Conservation (phyloP, 2,888 invertebrate genomes). For the Andrena camellia region DNA sequence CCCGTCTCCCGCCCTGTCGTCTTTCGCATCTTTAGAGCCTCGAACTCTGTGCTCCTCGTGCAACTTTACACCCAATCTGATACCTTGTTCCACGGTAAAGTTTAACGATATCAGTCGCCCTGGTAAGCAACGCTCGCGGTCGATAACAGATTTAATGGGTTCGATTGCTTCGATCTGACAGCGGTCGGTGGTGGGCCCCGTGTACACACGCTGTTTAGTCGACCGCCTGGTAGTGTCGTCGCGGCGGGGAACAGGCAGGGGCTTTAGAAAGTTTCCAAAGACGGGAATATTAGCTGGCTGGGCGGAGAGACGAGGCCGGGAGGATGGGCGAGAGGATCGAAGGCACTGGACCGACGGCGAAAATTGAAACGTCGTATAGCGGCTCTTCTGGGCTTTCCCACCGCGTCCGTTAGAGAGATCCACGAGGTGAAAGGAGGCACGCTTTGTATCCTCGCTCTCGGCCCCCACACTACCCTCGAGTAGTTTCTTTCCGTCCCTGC, state of each 20-base stretch:
- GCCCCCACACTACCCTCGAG: background rate
- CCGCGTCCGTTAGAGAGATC: slow-evolving; percentile 59
- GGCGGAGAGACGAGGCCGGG: slow-evolving; percentile 35
- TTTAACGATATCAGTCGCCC: slow-evolving; percentile 25
- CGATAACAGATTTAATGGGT: slow-evolving; percentile 68
- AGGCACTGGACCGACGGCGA: slow-evolving; percentile 66
- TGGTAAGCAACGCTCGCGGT: slow-evolving; percentile 3
- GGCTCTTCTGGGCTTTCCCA: slow-evolving; percentile 57
- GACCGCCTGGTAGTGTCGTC: slow-evolving; percentile 38
- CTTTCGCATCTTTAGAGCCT: background rate
- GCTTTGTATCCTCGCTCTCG: slow-evolving; percentile 54
- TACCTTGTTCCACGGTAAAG: slow-evolving; percentile 1
- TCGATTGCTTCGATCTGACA: slow-evolving; percentile 62
- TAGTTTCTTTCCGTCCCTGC: slow-evolving; percentile 22
- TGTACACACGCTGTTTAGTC: slow-evolving; percentile 59
- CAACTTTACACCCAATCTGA: background rate
- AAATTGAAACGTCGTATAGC: slow-evolving; percentile 80
- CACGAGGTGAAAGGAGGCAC: slow-evolving; percentile 57
- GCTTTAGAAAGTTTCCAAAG: slow-evolving; percentile 72
- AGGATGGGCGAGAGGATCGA: slow-evolving; percentile 58
- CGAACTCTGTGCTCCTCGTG: background rate
- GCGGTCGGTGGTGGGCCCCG: background rate
- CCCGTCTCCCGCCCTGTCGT: too few species aligned
- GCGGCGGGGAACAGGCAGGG: slow-evolving; percentile 24
- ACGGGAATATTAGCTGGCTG: slow-evolving; percentile 72